These are phyloP conservation scores for Xylocopa sonorina DNA, from an alignment of 1,140 invertebrate genomes.

Conservation along the genomic window DNA sequence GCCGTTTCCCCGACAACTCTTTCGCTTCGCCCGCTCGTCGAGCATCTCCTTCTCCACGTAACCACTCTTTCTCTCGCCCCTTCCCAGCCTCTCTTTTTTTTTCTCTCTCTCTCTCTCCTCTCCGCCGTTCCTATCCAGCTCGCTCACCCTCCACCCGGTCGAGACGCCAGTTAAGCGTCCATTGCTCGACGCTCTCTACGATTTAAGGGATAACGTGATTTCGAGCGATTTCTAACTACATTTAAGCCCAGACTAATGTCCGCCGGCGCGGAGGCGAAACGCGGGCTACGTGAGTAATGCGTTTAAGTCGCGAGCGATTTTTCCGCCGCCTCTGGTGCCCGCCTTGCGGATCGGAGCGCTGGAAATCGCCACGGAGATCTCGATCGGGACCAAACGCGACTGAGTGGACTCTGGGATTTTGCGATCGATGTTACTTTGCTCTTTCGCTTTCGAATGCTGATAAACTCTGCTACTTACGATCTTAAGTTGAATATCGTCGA, in stretches of 20 bases:
- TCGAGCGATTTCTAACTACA: conserved; percentile 58
- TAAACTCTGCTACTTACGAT: too few species aligned
- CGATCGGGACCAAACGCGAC: too few species aligned
- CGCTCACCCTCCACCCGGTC: background rate
- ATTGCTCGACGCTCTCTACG: conserved; percentile 34
- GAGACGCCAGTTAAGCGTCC: conserved; percentile 32
- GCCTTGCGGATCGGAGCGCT: too few species aligned
- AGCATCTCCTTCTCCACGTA: conserved; percentile 1
- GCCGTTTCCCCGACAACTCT: background rate
- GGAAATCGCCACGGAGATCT: too few species aligned
- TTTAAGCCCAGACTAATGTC: conserved; percentile 55
- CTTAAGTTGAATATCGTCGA: too few species aligned
- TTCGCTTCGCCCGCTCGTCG: background rate
- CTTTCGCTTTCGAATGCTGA: too few species aligned
- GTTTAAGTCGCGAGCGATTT: conserved; percentile 52
- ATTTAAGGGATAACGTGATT: conserved; percentile 62
- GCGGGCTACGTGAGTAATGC: conserved; percentile 50
- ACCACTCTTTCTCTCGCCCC: background rate
- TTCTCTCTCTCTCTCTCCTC: conserved; percentile 28
- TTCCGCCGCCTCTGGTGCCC: too few species aligned
- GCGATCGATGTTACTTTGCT: too few species aligned
- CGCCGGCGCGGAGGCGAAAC: conserved; percentile 17
- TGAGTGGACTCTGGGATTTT: too few species aligned
- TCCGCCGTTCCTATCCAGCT: background rate
- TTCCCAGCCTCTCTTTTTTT: too few species aligned